Evolutionary conservation across 2,113 vertebrate genomes (phyloP).

Genomic region (Stegastes partitus): DNA sequence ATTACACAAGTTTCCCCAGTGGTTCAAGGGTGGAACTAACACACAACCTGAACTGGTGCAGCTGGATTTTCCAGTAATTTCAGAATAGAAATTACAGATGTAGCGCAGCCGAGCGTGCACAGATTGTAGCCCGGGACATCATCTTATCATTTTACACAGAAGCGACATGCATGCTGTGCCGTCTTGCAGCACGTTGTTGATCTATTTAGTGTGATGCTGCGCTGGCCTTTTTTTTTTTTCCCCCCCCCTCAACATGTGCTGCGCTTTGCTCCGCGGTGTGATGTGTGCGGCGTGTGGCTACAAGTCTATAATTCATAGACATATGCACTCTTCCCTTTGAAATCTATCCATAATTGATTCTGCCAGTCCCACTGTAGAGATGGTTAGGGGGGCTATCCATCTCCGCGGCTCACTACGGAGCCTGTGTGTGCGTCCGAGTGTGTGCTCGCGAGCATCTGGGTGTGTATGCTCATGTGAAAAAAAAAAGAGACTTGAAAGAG

Average conservation of each 20-base stretch:
- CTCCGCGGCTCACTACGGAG: conserved; percentile 48
- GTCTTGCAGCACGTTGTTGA: conserved; percentile 27
- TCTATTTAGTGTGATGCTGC: conserved; percentile 41
- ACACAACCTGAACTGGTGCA: not conserved
- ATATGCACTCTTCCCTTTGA: conserved; percentile 75
- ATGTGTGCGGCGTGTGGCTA: conserved; percentile 59
- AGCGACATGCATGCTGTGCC: conserved; percentile 12
- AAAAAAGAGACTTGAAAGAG: conserved; percentile 69
- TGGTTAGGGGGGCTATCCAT: conserved; percentile 65
- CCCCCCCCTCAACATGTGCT: conserved; percentile 58
- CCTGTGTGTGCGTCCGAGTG: conserved; percentile 1
- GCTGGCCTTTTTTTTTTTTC: conserved; percentile 36
- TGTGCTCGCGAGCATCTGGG: conserved; percentile 42
- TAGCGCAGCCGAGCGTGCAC: not conserved
- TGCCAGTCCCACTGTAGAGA: conserved; percentile 67
- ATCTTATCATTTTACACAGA: not conserved
- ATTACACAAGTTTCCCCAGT: conserved; percentile 14
- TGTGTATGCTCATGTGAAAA: conserved; percentile 55
- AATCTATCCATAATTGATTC: conserved; percentile 83
- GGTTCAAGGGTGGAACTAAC: conserved; percentile 8
- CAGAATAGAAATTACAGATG: not conserved
- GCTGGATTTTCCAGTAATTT: conserved; percentile 2
- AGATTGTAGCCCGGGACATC: not conserved
- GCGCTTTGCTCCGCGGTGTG: conserved; percentile 32
- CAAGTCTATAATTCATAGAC: conserved; percentile 80